Conservation (phyloP, 2,888 invertebrate species). For the Lasioglossum oenotherae region DNA sequence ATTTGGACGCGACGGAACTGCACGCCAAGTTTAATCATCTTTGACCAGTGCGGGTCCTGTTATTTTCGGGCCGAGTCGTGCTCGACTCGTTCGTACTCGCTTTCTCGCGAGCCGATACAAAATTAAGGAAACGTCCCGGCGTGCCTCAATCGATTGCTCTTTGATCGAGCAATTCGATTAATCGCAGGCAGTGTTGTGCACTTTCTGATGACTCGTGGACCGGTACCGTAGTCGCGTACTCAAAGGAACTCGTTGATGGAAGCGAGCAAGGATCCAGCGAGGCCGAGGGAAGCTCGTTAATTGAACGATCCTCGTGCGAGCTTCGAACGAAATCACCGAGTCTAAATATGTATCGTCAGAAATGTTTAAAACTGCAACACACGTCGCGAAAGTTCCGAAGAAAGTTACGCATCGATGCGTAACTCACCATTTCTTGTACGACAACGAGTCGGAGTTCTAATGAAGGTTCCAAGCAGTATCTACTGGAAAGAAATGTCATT, state of each 20-base stretch:
- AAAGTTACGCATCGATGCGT: no score
- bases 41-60: background rate
- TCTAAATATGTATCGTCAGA: background rate
- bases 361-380: background rate
- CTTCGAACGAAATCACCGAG: background rate
- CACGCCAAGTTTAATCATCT: slow-evolving; percentile 8
- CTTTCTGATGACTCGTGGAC: slow-evolving; percentile 1
- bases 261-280: background rate
- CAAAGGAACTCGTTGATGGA: background rate
- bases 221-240: background rate
- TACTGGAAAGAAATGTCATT: no score
- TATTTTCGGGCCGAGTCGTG: background rate
- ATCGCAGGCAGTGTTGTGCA: background rate
- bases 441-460: no score
- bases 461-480: no score
- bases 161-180: slow-evolving; percentile 18
- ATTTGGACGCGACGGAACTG: background rate
- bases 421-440: no score
- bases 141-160: background rate
- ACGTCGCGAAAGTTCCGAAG: background rate
- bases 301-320: background rate
- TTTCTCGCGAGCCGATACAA: slow-evolving; percentile 5
- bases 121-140: slow-evolving; percentile 16
- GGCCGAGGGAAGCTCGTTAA: background rate
- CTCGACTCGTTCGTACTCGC: background rate